Evolutionary conservation across 1,140 invertebrate genomes (phyloP).

Genomic region (Drosophila seguyi): DNA sequence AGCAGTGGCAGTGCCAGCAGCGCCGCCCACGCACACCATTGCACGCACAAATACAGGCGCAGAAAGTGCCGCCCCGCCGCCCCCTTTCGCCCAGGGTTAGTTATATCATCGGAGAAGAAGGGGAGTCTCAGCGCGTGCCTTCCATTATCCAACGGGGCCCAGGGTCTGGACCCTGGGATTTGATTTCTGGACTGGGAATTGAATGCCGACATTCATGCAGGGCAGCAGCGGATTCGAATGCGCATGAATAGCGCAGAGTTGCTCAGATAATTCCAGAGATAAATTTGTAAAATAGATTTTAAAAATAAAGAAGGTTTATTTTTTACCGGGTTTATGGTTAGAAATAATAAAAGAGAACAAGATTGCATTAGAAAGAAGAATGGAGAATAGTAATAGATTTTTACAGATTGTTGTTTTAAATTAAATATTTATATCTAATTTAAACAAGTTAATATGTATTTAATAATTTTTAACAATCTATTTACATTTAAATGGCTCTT

Average conservation of each 20-base stretch:
- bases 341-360: background rate
- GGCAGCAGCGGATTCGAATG: constrained; percentile 4
- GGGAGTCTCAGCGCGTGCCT: constrained; percentile 62
- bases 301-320: constrained; percentile 4
- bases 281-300: background rate
- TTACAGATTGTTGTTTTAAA: background rate
- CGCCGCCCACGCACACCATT: constrained; percentile 59
- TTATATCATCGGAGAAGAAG: constrained; percentile 3
- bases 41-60: constrained; percentile 58
- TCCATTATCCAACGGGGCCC: constrained; percentile 52
- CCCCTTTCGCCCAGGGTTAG: background rate
- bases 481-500: background rate
- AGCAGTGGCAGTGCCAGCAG: constrained; percentile 34
- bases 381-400: background rate
- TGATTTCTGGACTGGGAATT: constrained; percentile 14
- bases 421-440: background rate
- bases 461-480: background rate
- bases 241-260: constrained; percentile 13
- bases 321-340: background rate
- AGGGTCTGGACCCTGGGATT: background rate
- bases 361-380: too few relatives aligned
- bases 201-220: constrained; percentile 3
- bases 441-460: background rate
- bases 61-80: constrained; percentile 5
- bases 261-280: constrained; percentile 1